Percentiles rank a stretch among this genome's conserved stretches.
These are phyloP conservation scores for Actinostola sp. DNA, from an alignment of 92 coral and sea anemone species.

Conservation along the genomic window DNA sequence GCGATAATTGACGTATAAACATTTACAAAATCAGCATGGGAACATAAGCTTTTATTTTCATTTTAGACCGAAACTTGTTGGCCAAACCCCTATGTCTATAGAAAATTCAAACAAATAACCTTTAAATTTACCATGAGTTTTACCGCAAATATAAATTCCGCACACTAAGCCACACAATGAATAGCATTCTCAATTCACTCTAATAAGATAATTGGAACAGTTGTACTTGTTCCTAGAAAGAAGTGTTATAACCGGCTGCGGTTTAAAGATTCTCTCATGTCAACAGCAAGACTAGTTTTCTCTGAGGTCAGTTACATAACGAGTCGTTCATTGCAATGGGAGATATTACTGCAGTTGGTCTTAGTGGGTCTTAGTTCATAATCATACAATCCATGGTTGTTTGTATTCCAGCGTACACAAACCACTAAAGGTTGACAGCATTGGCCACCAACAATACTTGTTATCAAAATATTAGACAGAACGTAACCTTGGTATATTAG, in stretches of 20 bases:
- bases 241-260: background rate
- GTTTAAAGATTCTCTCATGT: background rate
- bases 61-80: background rate
- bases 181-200: too few relatives aligned
- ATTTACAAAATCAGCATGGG: constrained; percentile 12
- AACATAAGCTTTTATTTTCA: constrained; percentile 5
- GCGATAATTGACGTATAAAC: constrained; percentile 22
- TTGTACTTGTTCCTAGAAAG: too few relatives aligned
- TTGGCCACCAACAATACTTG: background rate
- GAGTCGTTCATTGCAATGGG: too few relatives aligned
- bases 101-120: too few relatives aligned
- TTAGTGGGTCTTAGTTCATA: too few relatives aligned
- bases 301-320: background rate
- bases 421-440: constrained; percentile 1
- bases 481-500: constrained; percentile 4
- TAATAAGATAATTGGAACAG: too few relatives aligned
- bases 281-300: background rate
- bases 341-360: too few relatives aligned
- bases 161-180: too few relatives aligned
- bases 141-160: too few relatives aligned
- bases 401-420: constrained; percentile 15
- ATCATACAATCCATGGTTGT: background rate
- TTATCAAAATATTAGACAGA: constrained; percentile 17
- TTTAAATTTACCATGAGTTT: too few relatives aligned
- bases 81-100: too few relatives aligned